Percentiles rank a stretch among this genome's conserved stretches.
These are phyloP conservation scores for Diceros bicornis DNA, from an alignment of 2,797 vertebrate genomes.

Conservation along the genomic window DNA sequence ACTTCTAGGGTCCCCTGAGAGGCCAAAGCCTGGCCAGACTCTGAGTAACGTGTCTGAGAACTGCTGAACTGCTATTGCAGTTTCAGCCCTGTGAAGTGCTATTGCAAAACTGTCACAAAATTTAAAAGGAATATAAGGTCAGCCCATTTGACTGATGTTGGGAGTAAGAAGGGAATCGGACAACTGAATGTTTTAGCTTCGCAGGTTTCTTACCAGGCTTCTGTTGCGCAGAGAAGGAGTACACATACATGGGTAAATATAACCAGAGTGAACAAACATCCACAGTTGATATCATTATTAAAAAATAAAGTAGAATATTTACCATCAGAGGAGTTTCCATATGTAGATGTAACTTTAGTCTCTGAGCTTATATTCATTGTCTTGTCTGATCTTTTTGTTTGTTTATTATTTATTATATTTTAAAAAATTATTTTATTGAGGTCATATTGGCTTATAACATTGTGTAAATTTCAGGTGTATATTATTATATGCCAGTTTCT, in stretches of 20 bases:
- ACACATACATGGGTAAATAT: neutral
- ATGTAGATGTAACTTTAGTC: neutral
- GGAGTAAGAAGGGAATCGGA: neutral
- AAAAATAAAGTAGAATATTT: constrained; percentile 13
- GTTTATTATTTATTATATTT: too few relatives aligned
- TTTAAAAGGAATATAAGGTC: constrained; percentile 16
- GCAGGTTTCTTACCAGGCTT: neutral
- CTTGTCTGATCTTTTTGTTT: neutral
- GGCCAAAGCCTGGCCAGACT: neutral
- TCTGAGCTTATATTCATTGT: neutral
- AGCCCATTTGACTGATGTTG: neutral
- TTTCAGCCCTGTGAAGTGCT: neutral
- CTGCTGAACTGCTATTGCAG: too few relatives aligned
- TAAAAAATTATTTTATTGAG: too few relatives aligned
- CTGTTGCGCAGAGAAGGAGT: neutral
- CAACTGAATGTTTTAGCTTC: neutral
- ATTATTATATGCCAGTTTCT: too few relatives aligned
- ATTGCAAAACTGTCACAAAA: constrained; percentile 1
- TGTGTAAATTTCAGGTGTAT: too few relatives aligned
- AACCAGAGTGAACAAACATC: neutral
- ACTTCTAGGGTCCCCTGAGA: neutral
- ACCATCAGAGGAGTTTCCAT: neutral
- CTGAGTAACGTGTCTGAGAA: neutral
- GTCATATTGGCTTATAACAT: too few relatives aligned
- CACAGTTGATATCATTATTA: neutral